These are phyloP conservation scores for Drosophila barbarae DNA, from an alignment of 2,888 invertebrate species.

Conservation along the genomic window DNA sequence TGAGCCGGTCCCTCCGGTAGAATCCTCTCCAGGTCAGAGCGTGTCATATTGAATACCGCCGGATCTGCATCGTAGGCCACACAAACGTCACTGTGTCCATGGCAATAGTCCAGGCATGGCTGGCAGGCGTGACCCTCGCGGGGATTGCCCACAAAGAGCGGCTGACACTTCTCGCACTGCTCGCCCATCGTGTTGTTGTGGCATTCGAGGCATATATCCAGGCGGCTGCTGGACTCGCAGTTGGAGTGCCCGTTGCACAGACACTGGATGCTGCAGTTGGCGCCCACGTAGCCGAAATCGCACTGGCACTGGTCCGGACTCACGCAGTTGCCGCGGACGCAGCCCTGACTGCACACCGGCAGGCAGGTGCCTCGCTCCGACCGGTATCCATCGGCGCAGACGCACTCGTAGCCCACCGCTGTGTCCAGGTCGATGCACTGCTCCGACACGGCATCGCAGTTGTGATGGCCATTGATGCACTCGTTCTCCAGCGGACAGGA, in stretches of 20 bases:
- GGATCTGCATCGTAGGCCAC: constrained; percentile 82
- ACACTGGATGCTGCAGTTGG: constrained; percentile 95
- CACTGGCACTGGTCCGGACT: constrained; percentile 92
- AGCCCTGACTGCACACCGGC: constrained; percentile 91
- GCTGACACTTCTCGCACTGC: constrained; percentile 95
- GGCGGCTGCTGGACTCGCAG: constrained; percentile 91
- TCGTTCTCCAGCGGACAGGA: constrained; percentile 96
- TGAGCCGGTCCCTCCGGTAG: constrained; percentile 85
- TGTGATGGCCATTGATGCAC: constrained; percentile 94
- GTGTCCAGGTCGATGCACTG: constrained; percentile 87
- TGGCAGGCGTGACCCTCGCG: constrained; percentile 90
- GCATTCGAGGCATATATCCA: constrained; percentile 90
- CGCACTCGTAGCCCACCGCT: constrained; percentile 85
- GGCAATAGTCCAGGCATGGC: constrained; percentile 92
- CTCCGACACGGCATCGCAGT: constrained; percentile 92
- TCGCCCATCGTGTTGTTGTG: constrained; percentile 95
- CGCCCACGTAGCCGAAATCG: constrained; percentile 96
- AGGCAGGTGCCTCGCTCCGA: constrained; percentile 85
- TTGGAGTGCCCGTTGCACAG: constrained; percentile 96
- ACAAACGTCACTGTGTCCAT: constrained; percentile 92
- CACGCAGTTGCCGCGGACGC: constrained; percentile 91
- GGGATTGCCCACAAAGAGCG: constrained; percentile 95
- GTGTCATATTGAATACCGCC: constrained; percentile 81
- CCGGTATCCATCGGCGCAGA: constrained; percentile 88
- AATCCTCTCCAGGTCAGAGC: constrained; percentile 83